These are phyloP conservation scores for Ophiothrix spiculata DNA, from an alignment of 35 echinoderm and acorn worm genomes.

Conservation along the genomic window DNA sequence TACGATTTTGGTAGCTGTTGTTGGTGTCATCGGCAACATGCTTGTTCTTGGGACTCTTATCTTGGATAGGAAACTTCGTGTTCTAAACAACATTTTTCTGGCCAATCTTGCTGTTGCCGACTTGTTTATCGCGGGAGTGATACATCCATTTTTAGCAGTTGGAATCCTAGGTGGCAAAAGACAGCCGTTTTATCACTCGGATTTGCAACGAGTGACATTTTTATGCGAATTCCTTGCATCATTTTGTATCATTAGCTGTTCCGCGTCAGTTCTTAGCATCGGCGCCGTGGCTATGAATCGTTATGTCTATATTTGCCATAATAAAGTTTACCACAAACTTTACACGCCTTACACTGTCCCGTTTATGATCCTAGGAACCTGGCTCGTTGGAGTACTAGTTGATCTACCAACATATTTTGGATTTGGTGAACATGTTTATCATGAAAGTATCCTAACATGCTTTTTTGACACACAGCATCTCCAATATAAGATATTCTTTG, in stretches of 20 bases:
- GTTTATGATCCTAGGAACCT: slow-evolving; percentile 26
- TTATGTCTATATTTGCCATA: slow-evolving; percentile 24
- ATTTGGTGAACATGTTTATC: slow-evolving; percentile 47
- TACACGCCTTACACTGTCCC: slow-evolving; percentile 52
- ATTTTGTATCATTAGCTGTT: slow-evolving; percentile 38
- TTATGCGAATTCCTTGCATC: neutral
- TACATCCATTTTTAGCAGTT: neutral
- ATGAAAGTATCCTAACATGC: slow-evolving; percentile 21
- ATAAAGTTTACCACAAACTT: slow-evolving; percentile 36
- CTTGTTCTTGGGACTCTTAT: neutral
- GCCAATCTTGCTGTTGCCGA: neutral
- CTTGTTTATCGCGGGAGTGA: neutral
- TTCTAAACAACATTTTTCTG: neutral
- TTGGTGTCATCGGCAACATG: neutral
- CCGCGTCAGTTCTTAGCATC: slow-evolving; percentile 37
- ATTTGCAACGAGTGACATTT: neutral
- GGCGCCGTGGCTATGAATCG: slow-evolving; percentile 27
- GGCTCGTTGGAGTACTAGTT: slow-evolving; percentile 45
- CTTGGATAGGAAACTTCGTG: neutral
- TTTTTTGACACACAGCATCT: slow-evolving; percentile 23
- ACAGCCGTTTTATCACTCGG: neutral
- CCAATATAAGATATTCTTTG: slow-evolving; percentile 49
- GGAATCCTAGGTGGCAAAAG: neutral
- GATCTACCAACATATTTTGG: slow-evolving; percentile 49
- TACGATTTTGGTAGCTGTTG: neutral